phyloP scores from a whole-genome alignment of 2,888 invertebrate species.

The Lasioglossum marginatum region DNA sequence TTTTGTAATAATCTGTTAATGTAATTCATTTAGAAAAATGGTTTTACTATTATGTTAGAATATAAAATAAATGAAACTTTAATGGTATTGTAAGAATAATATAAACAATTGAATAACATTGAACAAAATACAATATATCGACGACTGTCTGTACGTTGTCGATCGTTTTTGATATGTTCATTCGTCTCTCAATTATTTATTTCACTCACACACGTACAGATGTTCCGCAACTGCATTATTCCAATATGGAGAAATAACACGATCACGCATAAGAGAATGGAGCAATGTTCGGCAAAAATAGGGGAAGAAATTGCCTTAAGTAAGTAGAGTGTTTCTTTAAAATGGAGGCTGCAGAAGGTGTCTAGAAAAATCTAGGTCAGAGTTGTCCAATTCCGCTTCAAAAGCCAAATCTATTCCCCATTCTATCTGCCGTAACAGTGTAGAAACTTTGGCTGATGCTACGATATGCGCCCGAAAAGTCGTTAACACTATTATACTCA shows the following conservation, averaged over 20 bases:
- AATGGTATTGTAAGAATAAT: not conserved
- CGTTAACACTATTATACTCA: conserved; percentile 6
- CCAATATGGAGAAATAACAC: not conserved
- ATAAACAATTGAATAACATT: not conserved
- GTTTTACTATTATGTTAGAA: too few species aligned
- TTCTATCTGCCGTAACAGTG: not conserved
- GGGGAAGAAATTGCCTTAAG: not conserved
- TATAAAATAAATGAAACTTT: not conserved
- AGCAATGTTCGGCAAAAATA: not conserved
- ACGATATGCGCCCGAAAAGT: not conserved
- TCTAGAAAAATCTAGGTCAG: conserved; percentile 8
- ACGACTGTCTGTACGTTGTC: not conserved
- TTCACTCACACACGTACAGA: not conserved
- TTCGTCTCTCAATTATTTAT: not conserved
- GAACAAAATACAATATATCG: too few species aligned
- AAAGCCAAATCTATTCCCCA: not conserved
- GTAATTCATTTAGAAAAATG: too few species aligned
- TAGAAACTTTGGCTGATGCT: conserved; percentile 2
- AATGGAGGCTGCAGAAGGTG: not conserved
- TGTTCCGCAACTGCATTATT: not conserved
- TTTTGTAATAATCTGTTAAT: too few species aligned
- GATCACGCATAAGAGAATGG: not conserved
- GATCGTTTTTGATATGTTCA: not conserved
- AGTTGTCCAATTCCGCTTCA: not conserved
- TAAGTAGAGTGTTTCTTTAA: conserved; percentile 16